phyloP scores from a whole-genome alignment of 2,797 vertebrate genomes.

The Glossophaga mutica region DNA sequence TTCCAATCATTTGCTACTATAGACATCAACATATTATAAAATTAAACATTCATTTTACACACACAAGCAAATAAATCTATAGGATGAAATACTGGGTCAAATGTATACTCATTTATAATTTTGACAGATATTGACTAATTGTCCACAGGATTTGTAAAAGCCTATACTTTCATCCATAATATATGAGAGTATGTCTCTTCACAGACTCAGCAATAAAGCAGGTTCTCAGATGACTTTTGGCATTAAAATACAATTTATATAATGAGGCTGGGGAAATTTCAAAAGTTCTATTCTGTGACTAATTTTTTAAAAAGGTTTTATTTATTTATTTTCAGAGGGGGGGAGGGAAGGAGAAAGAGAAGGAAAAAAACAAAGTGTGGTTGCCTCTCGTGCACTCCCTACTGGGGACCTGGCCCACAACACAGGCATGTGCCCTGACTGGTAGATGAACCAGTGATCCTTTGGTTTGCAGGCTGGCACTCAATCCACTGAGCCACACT shows the following conservation, averaged over 20 bases:
- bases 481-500: no score
- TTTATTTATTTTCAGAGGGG: no score
- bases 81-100: background rate
- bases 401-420: no score
- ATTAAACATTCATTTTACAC: background rate
- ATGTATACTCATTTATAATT: background rate
- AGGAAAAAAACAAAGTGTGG: no score
- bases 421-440: no score
- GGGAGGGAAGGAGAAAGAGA: no score
- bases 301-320: background rate
- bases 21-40: background rate
- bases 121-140: background rate
- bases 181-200: background rate
- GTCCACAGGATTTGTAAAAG: background rate
- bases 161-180: background rate
- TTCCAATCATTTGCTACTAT: background rate
- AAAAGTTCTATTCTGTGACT: background rate
- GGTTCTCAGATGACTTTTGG: background rate
- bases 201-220: background rate
- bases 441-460: no score
- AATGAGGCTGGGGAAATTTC: background rate
- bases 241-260: background rate
- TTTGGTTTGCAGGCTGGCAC: no score
- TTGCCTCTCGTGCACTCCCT: no score
- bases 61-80: background rate